Base-by-base conservation (phyloP, 2,888 invertebrate genomes). In the Lasioglossum pauxillum region DNA sequence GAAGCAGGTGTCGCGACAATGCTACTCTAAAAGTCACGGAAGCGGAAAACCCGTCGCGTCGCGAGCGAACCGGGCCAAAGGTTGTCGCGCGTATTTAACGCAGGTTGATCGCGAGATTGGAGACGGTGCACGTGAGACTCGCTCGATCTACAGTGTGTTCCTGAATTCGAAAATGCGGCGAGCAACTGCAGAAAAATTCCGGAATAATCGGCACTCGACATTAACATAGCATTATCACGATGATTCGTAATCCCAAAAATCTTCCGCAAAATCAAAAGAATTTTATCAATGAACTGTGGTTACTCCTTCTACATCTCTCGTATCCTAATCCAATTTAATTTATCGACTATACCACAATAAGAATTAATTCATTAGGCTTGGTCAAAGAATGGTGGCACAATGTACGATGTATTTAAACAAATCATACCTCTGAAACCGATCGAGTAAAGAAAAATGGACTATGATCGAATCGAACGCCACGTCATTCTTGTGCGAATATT, bases 11-110 rank as follows among this genome's bases (percentile, higher is more conserved):
- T 19, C 31, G 31, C 44, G 57, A 4, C 71, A 35, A 12, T 75
- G 44, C 5, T 16, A 12, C 7, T 44, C 46, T 4, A 14, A 31
- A 12, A 12, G 46, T 76, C 44, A 31, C 46, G 46, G 38, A 44
- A 44, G 53, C 41, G 49, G 5, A 49, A 71, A 76, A 76, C 8
- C 49, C 23, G 19, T 19, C 49, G 14, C 49, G 49, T 19, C 19
- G 19, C 53, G 35, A 71, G n/a, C 53, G 44, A 53, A 69, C 16
- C 72, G 72, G 75, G 75, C 77, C 67, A 69, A 77, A 82, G 83
- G 73, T 82, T 35, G 72, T 5, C 67, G 10, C 57, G 23, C 8
- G n/a, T 19, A 35, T 44, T 23, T 5, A 71, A 31, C 64, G 53
- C 49, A 5, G 23, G 23, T 80, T 27, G 82, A 83, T 75, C 72